Conservation (phyloP, 2,113 vertebrate genomes). For the Cranoglanis bouderius region DNA sequence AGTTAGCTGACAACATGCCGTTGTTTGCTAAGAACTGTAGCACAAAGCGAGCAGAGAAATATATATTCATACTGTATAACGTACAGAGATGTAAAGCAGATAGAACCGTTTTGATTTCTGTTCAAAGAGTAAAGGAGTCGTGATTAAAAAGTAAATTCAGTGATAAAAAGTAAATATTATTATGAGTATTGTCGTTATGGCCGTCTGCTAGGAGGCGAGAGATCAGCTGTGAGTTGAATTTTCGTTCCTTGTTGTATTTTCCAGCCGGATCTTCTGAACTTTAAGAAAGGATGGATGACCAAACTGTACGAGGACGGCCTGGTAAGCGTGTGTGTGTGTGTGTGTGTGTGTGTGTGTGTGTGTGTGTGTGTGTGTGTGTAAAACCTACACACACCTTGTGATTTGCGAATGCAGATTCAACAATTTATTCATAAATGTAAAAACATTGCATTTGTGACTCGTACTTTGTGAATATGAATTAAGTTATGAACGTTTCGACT, state of each 20-base stretch:
- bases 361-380: too few relatives aligned
- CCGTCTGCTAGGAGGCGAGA: background rate
- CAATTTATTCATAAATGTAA: too few relatives aligned
- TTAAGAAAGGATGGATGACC: slow-evolving; percentile 99
- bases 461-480: background rate
- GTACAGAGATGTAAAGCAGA: background rate
- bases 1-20: background rate
- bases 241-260: slow-evolving; percentile 31
- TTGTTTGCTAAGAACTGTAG: background rate
- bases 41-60: background rate
- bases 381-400: too few relatives aligned
- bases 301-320: slow-evolving; percentile 94
- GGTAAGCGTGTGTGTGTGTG: slow-evolving; percentile 69
- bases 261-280: slow-evolving; percentile 94
- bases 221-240: background rate
- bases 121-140: too few relatives aligned
- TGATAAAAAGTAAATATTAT: too few relatives aligned
- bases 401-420: too few relatives aligned
- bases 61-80: background rate
- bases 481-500: too few relatives aligned
- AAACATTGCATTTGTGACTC: too few relatives aligned
- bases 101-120: background rate
- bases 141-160: too few relatives aligned
- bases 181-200: background rate
- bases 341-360: too few relatives aligned